These are phyloP conservation scores for Tethea ocularis DNA, from an alignment of 2,888 invertebrate genomes.

Conservation along the genomic window DNA sequence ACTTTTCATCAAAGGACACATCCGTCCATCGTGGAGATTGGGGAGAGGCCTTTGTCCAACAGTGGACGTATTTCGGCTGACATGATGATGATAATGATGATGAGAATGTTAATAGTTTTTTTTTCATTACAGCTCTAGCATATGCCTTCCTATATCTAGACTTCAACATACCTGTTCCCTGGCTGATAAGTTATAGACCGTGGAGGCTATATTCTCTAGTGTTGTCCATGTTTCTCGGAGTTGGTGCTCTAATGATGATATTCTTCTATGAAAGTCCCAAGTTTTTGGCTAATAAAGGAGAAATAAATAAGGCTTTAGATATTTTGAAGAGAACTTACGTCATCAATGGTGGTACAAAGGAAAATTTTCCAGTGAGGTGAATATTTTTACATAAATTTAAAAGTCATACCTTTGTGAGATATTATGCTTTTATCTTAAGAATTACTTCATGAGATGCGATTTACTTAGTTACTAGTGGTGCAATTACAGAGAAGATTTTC, in stretches of 20 bases:
- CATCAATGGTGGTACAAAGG: constrained; percentile 25
- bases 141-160: constrained; percentile 30
- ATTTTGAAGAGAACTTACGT: constrained; percentile 28
- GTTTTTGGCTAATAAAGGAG: constrained; percentile 84
- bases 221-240: constrained; percentile 32
- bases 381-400: too few species aligned
- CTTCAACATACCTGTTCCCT: constrained; percentile 46
- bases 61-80: too few species aligned
- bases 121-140: constrained; percentile 22
- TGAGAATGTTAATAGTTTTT: background rate
- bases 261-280: constrained; percentile 88
- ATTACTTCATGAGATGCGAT: too few species aligned
- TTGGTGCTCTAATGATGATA: constrained; percentile 78
- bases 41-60: too few species aligned
- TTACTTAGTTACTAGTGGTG: too few species aligned
- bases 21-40: too few species aligned
- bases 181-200: constrained; percentile 79
- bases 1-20: too few species aligned
- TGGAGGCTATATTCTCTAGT: constrained; percentile 86
- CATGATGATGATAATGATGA: too few species aligned
- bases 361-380: constrained; percentile 27
- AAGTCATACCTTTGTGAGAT: too few species aligned
- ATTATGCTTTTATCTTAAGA: too few species aligned
- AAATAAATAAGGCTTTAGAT: constrained; percentile 76
- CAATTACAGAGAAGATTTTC: too few species aligned